These are phyloP conservation scores for Anarsia innoxiella DNA, from an alignment of 2,888 invertebrate species.

Conservation along the genomic window DNA sequence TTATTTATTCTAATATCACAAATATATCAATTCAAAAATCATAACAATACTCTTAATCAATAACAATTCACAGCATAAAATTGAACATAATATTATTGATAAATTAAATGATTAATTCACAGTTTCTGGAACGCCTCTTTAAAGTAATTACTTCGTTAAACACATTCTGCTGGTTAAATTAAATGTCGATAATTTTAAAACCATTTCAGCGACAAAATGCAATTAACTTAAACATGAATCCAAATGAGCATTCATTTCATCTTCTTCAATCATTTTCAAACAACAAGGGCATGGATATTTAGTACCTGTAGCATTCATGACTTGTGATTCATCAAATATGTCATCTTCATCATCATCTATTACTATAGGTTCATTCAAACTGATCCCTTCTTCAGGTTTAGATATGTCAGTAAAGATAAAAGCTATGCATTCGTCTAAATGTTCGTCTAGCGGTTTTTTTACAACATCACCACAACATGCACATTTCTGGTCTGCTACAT, in stretches of 20 bases:
- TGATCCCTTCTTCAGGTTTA: constrained; percentile 44
- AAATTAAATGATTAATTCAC: too few relatives aligned
- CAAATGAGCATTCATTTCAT: constrained; percentile 76
- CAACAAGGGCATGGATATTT: constrained; percentile 78
- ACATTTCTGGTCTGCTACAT: constrained; percentile 37
- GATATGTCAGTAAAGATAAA: constrained; percentile 61
- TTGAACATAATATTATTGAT: too few relatives aligned
- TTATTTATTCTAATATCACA: too few relatives aligned
- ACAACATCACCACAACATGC: constrained; percentile 57
- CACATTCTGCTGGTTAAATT: too few relatives aligned
- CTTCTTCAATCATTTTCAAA: constrained; percentile 62
- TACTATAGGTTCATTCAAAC: constrained; percentile 35
- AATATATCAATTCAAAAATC: too few relatives aligned
- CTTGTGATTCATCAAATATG: constrained; percentile 46
- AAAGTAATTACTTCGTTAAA: too few relatives aligned
- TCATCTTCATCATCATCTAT: constrained; percentile 47
- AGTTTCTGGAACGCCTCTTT: too few relatives aligned
- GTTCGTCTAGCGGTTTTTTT: constrained; percentile 47
- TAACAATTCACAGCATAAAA: too few relatives aligned
- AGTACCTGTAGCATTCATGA: constrained; percentile 58
- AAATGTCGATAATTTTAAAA: too few relatives aligned
- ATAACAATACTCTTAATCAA: too few relatives aligned
- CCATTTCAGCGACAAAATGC: too few relatives aligned
- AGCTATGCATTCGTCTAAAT: constrained; percentile 68
- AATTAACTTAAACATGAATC: constrained; percentile 53